phyloP scores from a whole-genome alignment of 2,888 invertebrate species.

The Yponomeuta evonymella region DNA sequence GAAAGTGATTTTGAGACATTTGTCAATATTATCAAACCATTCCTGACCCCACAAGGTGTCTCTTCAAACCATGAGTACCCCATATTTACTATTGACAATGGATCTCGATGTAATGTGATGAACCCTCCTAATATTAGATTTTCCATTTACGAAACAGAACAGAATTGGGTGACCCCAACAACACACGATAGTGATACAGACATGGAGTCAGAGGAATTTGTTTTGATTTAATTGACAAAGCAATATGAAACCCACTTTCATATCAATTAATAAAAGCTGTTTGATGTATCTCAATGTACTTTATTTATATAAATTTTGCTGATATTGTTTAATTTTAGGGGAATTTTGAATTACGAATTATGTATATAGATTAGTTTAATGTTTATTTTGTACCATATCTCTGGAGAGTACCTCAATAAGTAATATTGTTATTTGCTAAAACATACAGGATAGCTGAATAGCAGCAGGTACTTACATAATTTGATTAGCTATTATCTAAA shows the following conservation, averaged over 20 bases:
- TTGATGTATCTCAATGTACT: not conserved
- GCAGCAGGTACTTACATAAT: no score
- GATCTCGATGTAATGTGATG: constrained; percentile 78
- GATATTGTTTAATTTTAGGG: constrained; percentile 6
- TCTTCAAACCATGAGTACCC: constrained; percentile 82
- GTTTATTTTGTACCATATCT: not conserved
- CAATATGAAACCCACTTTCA: not conserved
- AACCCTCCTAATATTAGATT: constrained; percentile 74
- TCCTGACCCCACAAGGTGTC: constrained; percentile 62
- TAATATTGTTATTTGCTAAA: not conserved
- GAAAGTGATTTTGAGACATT: constrained; percentile 86
- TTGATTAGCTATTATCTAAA: not conserved
- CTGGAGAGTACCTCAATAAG: not conserved
- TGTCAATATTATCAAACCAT: constrained; percentile 80
- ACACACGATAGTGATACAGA: constrained; percentile 78
- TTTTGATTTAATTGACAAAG: constrained; percentile 71
- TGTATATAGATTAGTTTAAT: constrained; percentile 3
- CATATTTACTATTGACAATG: constrained; percentile 87
- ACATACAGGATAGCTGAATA: not conserved
- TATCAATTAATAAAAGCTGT: not conserved
- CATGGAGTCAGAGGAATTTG: constrained; percentile 84
- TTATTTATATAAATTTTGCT: not conserved
- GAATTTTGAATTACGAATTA: constrained; percentile 17
- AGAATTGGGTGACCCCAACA: constrained; percentile 64
- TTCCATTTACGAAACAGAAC: constrained; percentile 72